These are phyloP conservation scores for Hucho hucho DNA, from an alignment of 2,113 vertebrate species.

Conservation along the genomic window DNA sequence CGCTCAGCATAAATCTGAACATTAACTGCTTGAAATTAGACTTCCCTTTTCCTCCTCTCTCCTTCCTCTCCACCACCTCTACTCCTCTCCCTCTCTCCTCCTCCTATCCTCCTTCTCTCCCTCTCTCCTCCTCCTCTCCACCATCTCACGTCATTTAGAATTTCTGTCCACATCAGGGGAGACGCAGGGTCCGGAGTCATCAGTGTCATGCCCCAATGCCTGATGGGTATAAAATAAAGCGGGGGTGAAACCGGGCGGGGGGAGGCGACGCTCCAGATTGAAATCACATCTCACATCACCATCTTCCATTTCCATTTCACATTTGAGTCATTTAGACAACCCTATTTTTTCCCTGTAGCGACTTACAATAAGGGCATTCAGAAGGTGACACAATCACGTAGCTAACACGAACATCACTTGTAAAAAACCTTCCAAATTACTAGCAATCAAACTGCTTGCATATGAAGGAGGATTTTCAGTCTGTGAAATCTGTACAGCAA, in stretches of 20 bases:
- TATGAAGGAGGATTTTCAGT: too few relatives aligned
- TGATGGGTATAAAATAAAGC: constrained; percentile 88
- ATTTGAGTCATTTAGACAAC: too few relatives aligned
- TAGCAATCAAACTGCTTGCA: too few relatives aligned
- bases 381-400: too few relatives aligned
- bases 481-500: too few relatives aligned
- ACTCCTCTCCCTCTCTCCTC: constrained; percentile 20
- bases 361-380: too few relatives aligned
- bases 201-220: constrained; percentile 85
- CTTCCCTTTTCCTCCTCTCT: neutral
- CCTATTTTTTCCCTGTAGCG: too few relatives aligned
- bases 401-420: too few relatives aligned
- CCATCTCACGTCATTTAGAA: constrained; percentile 68
- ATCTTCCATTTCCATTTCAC: too few relatives aligned
- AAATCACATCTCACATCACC: neutral
- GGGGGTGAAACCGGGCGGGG: neutral
- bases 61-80: too few relatives aligned
- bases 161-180: constrained; percentile 71
- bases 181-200: constrained; percentile 66
- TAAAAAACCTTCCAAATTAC: too few relatives aligned
- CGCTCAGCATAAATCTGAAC: constrained; percentile 79
- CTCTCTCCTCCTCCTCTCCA: neutral
- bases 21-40: constrained; percentile 78
- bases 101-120: constrained; percentile 46
- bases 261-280: neutral